A percentile compares a stretch with the other conserved stretches of the same genome.
Evolutionary conservation across 2,888 invertebrate genomes (phyloP).

Genomic region (Hirtodrosophila duncani): DNA sequence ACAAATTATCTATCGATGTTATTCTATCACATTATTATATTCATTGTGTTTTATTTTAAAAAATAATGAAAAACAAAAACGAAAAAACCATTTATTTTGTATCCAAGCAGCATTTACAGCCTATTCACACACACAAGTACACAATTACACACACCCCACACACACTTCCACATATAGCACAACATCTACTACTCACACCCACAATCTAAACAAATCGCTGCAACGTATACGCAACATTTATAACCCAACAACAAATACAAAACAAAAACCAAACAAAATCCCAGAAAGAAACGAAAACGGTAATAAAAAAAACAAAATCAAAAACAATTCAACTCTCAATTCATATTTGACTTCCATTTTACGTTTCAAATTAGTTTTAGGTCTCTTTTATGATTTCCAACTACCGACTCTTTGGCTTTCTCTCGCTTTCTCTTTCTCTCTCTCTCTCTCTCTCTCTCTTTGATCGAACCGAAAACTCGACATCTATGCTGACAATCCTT

Average conservation of each 20-base stretch:
- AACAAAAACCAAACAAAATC: slow-evolving; percentile 33
- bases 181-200: slow-evolving; percentile 8
- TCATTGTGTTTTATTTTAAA: slow-evolving; percentile 31
- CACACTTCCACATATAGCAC: slow-evolving; percentile 22
- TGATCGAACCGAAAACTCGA: too few relatives aligned
- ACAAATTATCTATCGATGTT: slow-evolving; percentile 36
- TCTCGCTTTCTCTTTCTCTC: too few relatives aligned
- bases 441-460: too few relatives aligned
- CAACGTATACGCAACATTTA: slow-evolving; percentile 18
- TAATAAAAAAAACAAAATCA: slow-evolving; percentile 10
- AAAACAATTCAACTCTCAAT: slow-evolving; percentile 12
- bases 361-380: slow-evolving; percentile 25
- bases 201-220: slow-evolving; percentile 9
- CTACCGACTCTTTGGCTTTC: too few relatives aligned
- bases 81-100: not conserved
- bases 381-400: slow-evolving; percentile 16
- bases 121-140: slow-evolving; percentile 2
- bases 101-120: slow-evolving; percentile 9
- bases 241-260: slow-evolving; percentile 33
- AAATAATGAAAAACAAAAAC: not conserved
- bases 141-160: slow-evolving; percentile 29
- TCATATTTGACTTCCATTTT: slow-evolving; percentile 10
- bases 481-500: too few relatives aligned
- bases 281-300: slow-evolving; percentile 5
- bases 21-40: slow-evolving; percentile 10